Conservation (phyloP, 2,113 vertebrate genomes). For the Dasyurus viverrinus region DNA sequence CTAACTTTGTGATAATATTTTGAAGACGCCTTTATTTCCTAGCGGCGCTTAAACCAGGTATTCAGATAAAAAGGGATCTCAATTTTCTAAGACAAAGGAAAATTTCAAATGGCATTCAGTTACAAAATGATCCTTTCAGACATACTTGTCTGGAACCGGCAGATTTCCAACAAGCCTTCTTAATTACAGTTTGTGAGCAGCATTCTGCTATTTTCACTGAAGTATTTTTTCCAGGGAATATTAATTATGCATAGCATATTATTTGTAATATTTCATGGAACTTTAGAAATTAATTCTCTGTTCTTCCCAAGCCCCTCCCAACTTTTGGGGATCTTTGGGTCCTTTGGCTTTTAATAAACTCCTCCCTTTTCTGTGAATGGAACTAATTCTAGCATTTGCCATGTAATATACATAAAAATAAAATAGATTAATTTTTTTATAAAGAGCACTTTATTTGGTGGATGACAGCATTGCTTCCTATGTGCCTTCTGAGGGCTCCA, state of each 20-base stretch:
- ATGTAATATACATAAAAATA: not conserved
- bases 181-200: constrained; percentile 18
- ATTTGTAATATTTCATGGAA: constrained; percentile 9
- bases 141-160: constrained; percentile 6
- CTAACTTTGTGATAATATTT: not conserved
- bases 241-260: not conserved
- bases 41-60: constrained; percentile 19
- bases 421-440: not conserved
- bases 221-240: not conserved
- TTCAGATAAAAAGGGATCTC: constrained; percentile 43
- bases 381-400: not conserved
- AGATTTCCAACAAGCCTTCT: constrained; percentile 40
- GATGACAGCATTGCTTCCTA: not conserved
- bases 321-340: not conserved
- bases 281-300: constrained; percentile 7
- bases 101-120: not conserved
- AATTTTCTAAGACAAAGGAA: constrained; percentile 6
- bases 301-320: not conserved
- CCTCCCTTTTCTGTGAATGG: not conserved
- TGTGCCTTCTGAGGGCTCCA: not conserved
- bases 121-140: constrained; percentile 5
- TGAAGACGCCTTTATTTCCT: not conserved
- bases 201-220: not conserved
- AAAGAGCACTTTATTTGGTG: not conserved
- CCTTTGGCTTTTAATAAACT: not conserved